These are phyloP conservation scores for Leptopilina myrica DNA, from an alignment of 2,888 invertebrate species.

Conservation along the genomic window DNA sequence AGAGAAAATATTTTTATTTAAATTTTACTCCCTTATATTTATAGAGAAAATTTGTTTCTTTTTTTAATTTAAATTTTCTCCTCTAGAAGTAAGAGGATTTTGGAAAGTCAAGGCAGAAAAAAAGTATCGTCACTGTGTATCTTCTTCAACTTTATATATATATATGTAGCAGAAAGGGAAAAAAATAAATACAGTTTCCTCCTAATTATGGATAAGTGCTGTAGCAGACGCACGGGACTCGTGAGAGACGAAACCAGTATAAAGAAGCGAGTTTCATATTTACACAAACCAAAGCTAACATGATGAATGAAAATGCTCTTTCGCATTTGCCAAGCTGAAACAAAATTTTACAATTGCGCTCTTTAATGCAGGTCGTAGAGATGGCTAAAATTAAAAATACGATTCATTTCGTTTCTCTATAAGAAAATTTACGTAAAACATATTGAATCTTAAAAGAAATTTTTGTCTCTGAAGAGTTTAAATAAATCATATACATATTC, in stretches of 20 bases:
- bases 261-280: constrained; percentile 25
- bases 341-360: constrained; percentile 13
- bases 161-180: not conserved
- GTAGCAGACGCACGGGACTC: constrained; percentile 19
- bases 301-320: constrained; percentile 12
- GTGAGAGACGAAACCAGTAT: not conserved
- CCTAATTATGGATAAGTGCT: constrained; percentile 30
- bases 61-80: constrained; percentile 5
- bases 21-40: no score
- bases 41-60: no score
- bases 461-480: no score
- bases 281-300: constrained; percentile 20
- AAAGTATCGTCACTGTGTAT: not conserved
- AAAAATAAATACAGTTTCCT: constrained; percentile 16
- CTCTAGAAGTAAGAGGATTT: not conserved
- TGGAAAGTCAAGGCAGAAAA: not conserved
- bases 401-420: no score
- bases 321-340: not conserved
- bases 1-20: no score
- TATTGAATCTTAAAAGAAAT: no score
- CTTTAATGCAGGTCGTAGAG: not conserved
- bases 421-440: no score
- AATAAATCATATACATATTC: no score
- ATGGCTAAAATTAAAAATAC: not conserved
- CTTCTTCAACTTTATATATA: not conserved